These are phyloP conservation scores for Nemotelus pantherinus DNA, from an alignment of 2,888 invertebrate genomes.

Conservation along the genomic window DNA sequence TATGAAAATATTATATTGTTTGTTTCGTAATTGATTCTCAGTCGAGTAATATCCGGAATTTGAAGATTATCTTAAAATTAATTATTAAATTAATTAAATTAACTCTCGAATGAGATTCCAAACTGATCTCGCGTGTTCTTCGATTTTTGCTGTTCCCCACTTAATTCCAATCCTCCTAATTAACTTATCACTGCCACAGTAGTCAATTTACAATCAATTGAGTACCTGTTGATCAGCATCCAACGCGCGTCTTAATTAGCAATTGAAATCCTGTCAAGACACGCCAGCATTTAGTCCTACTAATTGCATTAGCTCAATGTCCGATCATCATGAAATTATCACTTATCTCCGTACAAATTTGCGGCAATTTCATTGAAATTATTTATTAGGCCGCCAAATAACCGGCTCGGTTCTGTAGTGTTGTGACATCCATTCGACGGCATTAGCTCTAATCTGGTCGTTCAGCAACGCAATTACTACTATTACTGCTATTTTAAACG, in stretches of 20 bases:
- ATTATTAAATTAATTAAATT: neutral
- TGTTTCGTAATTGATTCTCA: too few species aligned
- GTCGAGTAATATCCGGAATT: too few species aligned
- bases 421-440: conserved; percentile 34
- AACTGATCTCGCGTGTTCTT: too few species aligned
- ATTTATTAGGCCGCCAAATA: conserved; percentile 5
- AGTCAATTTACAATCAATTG: too few species aligned
- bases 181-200: too few species aligned
- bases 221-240: too few species aligned
- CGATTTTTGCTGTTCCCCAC: too few species aligned
- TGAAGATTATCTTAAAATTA: neutral
- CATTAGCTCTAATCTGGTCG: conserved; percentile 32
- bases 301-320: conserved; percentile 14
- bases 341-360: conserved; percentile 22
- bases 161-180: too few species aligned
- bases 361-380: conserved; percentile 12
- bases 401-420: conserved; percentile 12
- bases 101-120: neutral
- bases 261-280: neutral
- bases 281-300: conserved; percentile 1
- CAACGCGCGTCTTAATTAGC: too few species aligned
- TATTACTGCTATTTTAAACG: conserved; percentile 30
- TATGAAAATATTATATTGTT: too few species aligned
- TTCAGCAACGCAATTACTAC: conserved; percentile 22
- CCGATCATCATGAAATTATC: conserved; percentile 32